phyloP scores from a whole-genome alignment of 2,113 vertebrate genomes.

The Coracopsis vasa region DNA sequence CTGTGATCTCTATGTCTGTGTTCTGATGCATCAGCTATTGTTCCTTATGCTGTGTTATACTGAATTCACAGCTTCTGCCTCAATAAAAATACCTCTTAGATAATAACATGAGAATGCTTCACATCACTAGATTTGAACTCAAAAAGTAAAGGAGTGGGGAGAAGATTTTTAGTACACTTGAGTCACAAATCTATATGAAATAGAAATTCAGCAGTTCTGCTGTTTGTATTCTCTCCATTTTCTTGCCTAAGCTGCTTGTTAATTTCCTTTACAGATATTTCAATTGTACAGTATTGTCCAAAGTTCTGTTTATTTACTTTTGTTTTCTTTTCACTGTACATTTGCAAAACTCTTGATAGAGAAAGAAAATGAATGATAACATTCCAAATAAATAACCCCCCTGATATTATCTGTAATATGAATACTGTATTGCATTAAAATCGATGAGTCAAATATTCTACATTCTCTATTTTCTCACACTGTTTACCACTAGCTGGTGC shows the following conservation, averaged over 20 bases:
- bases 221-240: background rate
- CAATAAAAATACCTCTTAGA: background rate
- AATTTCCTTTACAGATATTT: background rate
- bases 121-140: background rate
- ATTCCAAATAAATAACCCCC: background rate
- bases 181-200: background rate
- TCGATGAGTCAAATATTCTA: background rate
- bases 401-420: background rate
- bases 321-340: background rate
- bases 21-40: background rate
- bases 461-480: background rate
- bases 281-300: background rate
- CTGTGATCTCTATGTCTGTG: background rate
- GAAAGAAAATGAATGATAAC: background rate
- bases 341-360: background rate
- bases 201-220: background rate
- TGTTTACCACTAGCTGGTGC: background rate
- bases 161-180: background rate
- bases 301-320: background rate
- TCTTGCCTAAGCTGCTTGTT: background rate
- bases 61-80: background rate
- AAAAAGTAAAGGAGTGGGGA: background rate
- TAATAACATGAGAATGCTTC: background rate
- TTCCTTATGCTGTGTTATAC: background rate
- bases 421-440: background rate